These are phyloP conservation scores for Cotesia congregata DNA, from an alignment of 2,888 invertebrate genomes.

Conservation along the genomic window DNA sequence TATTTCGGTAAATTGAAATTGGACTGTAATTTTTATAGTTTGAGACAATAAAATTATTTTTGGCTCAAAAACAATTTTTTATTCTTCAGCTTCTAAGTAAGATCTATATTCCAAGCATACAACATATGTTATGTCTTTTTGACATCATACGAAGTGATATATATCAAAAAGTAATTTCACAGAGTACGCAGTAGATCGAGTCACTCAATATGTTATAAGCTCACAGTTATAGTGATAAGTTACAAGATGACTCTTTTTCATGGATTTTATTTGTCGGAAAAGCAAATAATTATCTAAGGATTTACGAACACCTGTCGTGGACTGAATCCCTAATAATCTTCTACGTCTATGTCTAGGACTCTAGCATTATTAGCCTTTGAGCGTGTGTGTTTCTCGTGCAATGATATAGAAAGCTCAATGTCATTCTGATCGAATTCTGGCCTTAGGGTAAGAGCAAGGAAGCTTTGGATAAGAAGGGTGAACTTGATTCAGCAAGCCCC, in stretches of 20 bases:
- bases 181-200: background rate
- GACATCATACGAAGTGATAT: background rate
- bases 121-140: too few relatives aligned
- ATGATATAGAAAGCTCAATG: background rate
- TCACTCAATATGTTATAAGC: background rate
- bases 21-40: too few relatives aligned
- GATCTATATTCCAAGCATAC: too few relatives aligned
- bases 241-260: background rate
- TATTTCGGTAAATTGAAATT: too few relatives aligned
- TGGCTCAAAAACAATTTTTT: too few relatives aligned
- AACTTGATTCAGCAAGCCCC: constrained; percentile 22
- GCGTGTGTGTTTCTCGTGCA: constrained; percentile 2
- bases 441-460: constrained; percentile 9
- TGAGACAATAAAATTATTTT: too few relatives aligned
- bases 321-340: constrained; percentile 49
- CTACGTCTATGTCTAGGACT: constrained; percentile 45
- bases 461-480: background rate
- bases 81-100: too few relatives aligned
- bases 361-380: constrained; percentile 43
- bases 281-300: constrained; percentile 44
- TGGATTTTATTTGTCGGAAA: constrained; percentile 21
- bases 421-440: constrained; percentile 23
- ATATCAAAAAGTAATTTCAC: background rate
- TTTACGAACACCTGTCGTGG: constrained; percentile 51
- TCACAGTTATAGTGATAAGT: background rate